A percentile compares a stretch with the other conserved stretches of the same genome.
phyloP scores from a whole-genome alignment of 2,888 invertebrate species.

The Reticulitermes lucifugus region DNA sequence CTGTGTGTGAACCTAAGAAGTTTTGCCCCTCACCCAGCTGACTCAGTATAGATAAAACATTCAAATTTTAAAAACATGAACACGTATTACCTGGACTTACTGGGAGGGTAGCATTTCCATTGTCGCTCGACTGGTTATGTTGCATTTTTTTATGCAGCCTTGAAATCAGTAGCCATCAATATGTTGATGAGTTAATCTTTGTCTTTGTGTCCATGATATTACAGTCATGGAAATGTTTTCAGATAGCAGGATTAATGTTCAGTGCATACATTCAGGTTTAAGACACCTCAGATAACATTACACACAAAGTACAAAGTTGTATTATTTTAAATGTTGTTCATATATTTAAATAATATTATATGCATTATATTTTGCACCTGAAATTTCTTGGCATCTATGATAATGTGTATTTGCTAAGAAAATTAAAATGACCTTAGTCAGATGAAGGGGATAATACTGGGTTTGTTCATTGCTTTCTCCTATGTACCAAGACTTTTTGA shows the following conservation, averaged over 20 bases:
- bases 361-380: conserved; percentile 31
- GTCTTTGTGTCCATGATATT: conserved; percentile 11
- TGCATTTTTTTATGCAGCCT: not conserved
- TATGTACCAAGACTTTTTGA: not conserved
- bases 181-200: conserved; percentile 3
- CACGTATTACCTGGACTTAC: too few relatives aligned
- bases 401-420: not conserved
- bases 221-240: conserved; percentile 15
- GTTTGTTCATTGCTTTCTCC: not conserved
- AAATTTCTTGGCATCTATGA: conserved; percentile 14
- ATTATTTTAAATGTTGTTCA: conserved; percentile 43
- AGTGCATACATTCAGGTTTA: conserved; percentile 27
- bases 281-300: conserved; percentile 43
- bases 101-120: too few relatives aligned
- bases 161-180: not conserved
- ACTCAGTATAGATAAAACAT: too few relatives aligned
- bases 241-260: conserved; percentile 13
- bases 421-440: not conserved
- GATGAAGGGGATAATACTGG: not conserved
- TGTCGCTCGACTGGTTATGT: not conserved
- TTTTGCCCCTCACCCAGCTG: too few relatives aligned
- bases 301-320: conserved; percentile 42
- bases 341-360: conserved; percentile 36
- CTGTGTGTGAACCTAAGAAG: too few relatives aligned
- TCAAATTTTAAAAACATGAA: too few relatives aligned